These are phyloP conservation scores for Cariama cristata DNA, from an alignment of 2,113 vertebrate genomes.

Conservation along the genomic window DNA sequence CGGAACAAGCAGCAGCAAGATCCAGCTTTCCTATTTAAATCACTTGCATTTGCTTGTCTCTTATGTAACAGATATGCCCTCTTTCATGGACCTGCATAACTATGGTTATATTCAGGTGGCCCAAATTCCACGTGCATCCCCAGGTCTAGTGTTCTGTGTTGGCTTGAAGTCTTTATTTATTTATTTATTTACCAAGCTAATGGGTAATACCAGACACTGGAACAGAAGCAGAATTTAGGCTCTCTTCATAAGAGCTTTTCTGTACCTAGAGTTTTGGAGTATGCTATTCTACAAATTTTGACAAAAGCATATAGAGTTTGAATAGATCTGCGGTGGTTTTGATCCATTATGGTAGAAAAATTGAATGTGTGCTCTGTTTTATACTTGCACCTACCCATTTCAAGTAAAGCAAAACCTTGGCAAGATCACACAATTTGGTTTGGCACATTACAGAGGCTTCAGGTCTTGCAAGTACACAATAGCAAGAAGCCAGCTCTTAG, in stretches of 20 bases:
- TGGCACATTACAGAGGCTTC: background rate
- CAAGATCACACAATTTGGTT: background rate
- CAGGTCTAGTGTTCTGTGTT: background rate
- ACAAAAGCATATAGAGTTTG: background rate
- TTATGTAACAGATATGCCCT: background rate
- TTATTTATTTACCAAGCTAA: background rate
- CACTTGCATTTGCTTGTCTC: background rate
- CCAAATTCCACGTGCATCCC: background rate
- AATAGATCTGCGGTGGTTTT: background rate
- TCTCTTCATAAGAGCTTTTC: background rate
- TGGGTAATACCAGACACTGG: background rate
- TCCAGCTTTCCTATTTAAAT: background rate
- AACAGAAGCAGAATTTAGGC: background rate
- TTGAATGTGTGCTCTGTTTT: background rate
- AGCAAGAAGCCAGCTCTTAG: background rate
- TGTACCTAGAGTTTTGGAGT: background rate
- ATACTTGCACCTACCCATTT: background rate
- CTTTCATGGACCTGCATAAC: background rate
- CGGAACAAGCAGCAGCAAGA: background rate
- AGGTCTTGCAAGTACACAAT: background rate
- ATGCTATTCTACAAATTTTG: background rate
- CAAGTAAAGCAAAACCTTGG: background rate
- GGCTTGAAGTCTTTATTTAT: background rate
- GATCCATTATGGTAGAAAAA: background rate
- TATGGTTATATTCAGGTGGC: background rate